phyloP scores from a whole-genome alignment of 1,140 invertebrate species.

The Mactra quadrangularis region DNA sequence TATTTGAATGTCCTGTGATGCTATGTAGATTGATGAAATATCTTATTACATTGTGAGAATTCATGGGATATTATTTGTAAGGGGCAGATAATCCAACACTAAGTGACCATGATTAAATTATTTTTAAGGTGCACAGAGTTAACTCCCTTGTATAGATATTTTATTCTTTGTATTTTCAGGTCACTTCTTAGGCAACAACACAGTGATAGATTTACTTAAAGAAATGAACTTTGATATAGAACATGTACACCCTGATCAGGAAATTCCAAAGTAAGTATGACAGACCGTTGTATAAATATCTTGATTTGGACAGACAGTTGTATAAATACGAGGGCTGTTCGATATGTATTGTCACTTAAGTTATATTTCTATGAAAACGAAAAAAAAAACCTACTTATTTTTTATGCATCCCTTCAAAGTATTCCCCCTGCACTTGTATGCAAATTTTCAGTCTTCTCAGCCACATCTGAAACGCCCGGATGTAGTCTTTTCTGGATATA shows the following conservation, averaged over 20 bases:
- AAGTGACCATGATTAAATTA: too few relatives aligned
- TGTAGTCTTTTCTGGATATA: neutral
- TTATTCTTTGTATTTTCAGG: constrained; percentile 78
- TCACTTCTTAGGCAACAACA: constrained; percentile 85
- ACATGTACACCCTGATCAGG: constrained; percentile 79
- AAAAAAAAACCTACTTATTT: neutral
- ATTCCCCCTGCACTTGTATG: neutral
- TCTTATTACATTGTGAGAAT: too few relatives aligned
- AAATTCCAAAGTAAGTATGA: constrained; percentile 75
- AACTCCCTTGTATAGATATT: constrained; percentile 9
- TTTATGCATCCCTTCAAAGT: constrained; percentile 3
- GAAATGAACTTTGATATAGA: constrained; percentile 81
- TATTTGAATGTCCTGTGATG: too few relatives aligned
- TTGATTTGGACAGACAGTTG: too few relatives aligned
- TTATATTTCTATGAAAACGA: neutral
- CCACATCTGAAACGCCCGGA: neutral
- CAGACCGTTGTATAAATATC: too few relatives aligned
- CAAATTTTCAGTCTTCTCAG: neutral
- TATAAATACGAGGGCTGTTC: too few relatives aligned
- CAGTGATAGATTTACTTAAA: constrained; percentile 84
- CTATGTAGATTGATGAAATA: too few relatives aligned
- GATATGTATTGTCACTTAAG: neutral
- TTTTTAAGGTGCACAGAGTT: constrained; percentile 1
- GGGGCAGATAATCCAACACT: too few relatives aligned
- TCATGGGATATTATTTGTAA: too few relatives aligned